Conservation (phyloP, 2,888 invertebrate genomes). For the Glaucopsyche alexis region DNA sequence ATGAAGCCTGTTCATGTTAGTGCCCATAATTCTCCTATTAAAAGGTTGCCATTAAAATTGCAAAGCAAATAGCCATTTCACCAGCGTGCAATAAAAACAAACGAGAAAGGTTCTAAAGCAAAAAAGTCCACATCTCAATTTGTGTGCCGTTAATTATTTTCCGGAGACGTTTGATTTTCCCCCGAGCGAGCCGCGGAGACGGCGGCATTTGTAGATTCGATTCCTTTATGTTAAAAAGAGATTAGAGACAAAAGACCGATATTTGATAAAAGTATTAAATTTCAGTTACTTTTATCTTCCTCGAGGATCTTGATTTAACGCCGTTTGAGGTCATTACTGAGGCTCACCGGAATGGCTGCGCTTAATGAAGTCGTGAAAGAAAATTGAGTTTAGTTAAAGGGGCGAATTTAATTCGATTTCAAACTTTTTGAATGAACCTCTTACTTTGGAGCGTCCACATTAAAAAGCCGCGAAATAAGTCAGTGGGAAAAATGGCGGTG, state of each 20-base stretch:
- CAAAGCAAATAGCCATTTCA: background rate
- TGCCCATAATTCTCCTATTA: background rate
- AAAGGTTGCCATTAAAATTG: background rate
- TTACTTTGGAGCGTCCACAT: constrained; percentile 62
- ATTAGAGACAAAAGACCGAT: constrained; percentile 56
- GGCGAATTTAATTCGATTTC: constrained; percentile 78
- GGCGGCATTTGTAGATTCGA: constrained; percentile 17
- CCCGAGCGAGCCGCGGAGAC: background rate
- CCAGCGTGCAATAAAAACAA: background rate
- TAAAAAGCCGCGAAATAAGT: constrained; percentile 64
- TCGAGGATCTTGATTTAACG: constrained; percentile 77
- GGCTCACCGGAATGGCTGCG: constrained; percentile 75
- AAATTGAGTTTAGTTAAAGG: constrained; percentile 78
- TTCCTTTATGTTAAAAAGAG: constrained; percentile 42
- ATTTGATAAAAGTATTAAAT: constrained; percentile 72
- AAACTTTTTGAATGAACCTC: constrained; percentile 76
- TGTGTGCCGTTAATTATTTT: constrained; percentile 25
- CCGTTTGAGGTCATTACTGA: constrained; percentile 76
- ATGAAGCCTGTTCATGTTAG: too few relatives aligned
- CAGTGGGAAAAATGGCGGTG: constrained; percentile 66
- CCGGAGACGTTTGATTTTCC: constrained; percentile 14
- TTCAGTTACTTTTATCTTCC: constrained; percentile 71
- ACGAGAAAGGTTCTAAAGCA: background rate
- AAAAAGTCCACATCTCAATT: background rate
- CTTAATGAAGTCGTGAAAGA: constrained; percentile 78